Conservation (phyloP, 2,888 invertebrate species). For the Himalopsyche kuldschensis region DNA sequence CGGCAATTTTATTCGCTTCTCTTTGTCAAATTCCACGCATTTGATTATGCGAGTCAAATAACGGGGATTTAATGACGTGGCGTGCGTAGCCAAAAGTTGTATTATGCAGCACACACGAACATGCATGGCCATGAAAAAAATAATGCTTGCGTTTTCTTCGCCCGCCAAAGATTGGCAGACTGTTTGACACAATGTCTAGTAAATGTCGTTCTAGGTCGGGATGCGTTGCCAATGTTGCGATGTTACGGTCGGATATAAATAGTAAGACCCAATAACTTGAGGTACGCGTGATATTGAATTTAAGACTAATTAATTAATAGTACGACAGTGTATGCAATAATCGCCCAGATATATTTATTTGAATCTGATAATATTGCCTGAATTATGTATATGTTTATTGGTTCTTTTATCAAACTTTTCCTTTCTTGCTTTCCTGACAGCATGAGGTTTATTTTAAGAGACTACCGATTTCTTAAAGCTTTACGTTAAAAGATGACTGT, state of each 20-base stretch:
- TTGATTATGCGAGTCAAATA: background rate
- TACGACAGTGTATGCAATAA: too few relatives aligned
- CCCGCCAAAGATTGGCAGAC: background rate
- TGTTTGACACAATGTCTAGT: background rate
- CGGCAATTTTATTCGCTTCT: background rate
- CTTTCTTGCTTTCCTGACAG: too few relatives aligned
- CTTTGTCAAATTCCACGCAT: background rate
- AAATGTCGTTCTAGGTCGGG: background rate
- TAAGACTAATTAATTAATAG: too few relatives aligned
- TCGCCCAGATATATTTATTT: too few relatives aligned
- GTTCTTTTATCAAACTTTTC: too few relatives aligned
- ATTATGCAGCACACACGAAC: background rate
- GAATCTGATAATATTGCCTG: too few relatives aligned
- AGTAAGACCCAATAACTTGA: background rate
- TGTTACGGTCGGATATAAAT: background rate
- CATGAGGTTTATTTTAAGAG: too few relatives aligned
- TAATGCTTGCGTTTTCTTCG: background rate
- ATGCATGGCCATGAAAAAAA: background rate
- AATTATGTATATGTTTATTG: too few relatives aligned
- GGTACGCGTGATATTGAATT: background rate
- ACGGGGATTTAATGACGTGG: background rate
- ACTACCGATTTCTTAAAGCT: too few relatives aligned
- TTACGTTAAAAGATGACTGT: too few relatives aligned
- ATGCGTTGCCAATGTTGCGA: background rate
- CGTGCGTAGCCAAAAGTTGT: background rate